These are phyloP conservation scores for Ameiurus melas DNA, from an alignment of 2,113 vertebrate species.

Conservation along the genomic window DNA sequence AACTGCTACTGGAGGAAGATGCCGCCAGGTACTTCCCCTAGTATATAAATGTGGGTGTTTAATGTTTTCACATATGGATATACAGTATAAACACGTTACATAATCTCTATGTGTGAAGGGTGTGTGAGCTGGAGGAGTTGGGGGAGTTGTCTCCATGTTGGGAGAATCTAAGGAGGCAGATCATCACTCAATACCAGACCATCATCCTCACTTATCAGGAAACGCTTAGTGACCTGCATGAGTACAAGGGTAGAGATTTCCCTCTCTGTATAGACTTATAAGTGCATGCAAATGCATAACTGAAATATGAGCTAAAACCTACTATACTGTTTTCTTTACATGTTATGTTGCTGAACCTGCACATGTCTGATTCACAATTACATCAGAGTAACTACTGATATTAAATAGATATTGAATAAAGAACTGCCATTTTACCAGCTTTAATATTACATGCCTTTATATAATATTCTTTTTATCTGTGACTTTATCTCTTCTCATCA, in stretches of 20 bases:
- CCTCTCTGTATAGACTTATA: background rate
- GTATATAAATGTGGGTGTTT: slow-evolving; percentile 9
- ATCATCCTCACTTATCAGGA: slow-evolving; percentile 98
- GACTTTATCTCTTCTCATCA: slow-evolving; percentile 57
- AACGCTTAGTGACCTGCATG: slow-evolving; percentile 92
- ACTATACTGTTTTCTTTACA: background rate
- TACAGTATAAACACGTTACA: background rate
- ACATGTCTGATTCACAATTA: background rate
- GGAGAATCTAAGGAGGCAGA: slow-evolving; percentile 95
- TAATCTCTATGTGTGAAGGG: slow-evolving; percentile 70
- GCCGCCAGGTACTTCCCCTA: slow-evolving; percentile 81
- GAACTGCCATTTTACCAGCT: background rate
- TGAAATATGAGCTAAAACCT: background rate
- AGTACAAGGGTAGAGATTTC: slow-evolving; percentile 87
- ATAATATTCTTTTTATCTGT: background rate
- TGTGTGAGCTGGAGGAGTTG: slow-evolving; percentile 95
- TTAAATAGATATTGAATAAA: background rate
- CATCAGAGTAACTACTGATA: background rate
- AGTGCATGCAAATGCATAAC: background rate
- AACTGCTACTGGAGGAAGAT: slow-evolving; percentile 94
- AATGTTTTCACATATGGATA: background rate
- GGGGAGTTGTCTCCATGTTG: slow-evolving; percentile 95
- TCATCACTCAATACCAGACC: slow-evolving; percentile 97
- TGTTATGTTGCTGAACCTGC: background rate
- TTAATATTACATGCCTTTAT: background rate